Conservation (phyloP, 2,888 invertebrate species). For the Acronicta psi region DNA sequence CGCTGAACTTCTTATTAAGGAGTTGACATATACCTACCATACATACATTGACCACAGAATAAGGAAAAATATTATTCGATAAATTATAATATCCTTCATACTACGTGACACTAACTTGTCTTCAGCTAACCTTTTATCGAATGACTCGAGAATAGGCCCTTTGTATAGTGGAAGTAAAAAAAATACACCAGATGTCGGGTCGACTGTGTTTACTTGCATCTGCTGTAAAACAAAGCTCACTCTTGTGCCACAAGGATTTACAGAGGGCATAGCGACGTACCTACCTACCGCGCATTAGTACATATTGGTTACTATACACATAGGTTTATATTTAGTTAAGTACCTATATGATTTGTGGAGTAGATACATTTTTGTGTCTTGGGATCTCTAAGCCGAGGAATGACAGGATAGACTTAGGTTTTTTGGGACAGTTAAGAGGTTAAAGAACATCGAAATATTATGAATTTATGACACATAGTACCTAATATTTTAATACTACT, state of each 20-base stretch:
- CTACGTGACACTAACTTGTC: background rate
- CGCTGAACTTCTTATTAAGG: no score
- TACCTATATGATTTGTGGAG: background rate
- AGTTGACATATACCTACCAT: no score
- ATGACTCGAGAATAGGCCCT: slow-evolving; percentile 61
- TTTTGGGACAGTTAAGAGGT: background rate
- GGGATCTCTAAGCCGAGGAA: background rate
- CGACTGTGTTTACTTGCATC: slow-evolving; percentile 84
- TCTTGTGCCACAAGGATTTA: slow-evolving; percentile 72
- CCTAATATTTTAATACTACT: no score
- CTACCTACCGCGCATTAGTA: slow-evolving; percentile 17
- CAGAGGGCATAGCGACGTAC: slow-evolving; percentile 60
- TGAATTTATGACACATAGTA: background rate
- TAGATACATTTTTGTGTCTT: background rate
- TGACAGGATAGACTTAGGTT: background rate
- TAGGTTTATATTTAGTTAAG: slow-evolving; percentile 1
- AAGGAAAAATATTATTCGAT: no score
- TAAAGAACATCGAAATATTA: background rate
- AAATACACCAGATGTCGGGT: slow-evolving; percentile 84
- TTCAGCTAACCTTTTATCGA: slow-evolving; percentile 42
- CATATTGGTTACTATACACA: slow-evolving; percentile 10
- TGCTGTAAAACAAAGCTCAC: slow-evolving; percentile 83
- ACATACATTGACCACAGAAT: no score
- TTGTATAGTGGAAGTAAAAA: slow-evolving; percentile 79
- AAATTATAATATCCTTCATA: no score